A percentile compares a stretch with the other conserved stretches of the same genome.
Conservation (phyloP, 2,797 vertebrate species). For the Melanotaenia nigrans region DNA sequence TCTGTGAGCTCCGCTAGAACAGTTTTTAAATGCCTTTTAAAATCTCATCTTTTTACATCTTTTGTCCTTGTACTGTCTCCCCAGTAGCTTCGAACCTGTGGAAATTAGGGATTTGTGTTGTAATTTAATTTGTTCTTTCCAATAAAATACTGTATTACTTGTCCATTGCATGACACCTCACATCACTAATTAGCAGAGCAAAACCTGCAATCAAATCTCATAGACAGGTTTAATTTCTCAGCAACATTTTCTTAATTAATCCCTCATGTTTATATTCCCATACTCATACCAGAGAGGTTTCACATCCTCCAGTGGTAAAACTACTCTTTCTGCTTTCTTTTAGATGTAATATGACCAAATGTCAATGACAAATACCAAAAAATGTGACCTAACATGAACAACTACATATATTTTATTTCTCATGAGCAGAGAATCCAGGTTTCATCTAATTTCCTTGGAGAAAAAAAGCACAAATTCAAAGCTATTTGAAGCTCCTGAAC, state of each 20-base stretch:
- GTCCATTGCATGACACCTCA: not conserved
- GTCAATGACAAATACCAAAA: not conserved
- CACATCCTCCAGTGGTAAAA: not conserved
- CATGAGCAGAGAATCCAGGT: not conserved
- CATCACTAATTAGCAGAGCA: not conserved
- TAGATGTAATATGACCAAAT: too few relatives aligned
- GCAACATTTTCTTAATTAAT: not conserved
- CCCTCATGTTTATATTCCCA: not conserved
- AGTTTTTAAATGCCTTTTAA: too few relatives aligned
- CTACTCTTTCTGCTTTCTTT: not conserved
- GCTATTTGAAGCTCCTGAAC: not conserved
- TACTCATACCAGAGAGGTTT: not conserved
- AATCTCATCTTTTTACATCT: too few relatives aligned
- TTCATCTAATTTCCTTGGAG: not conserved
- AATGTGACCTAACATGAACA: not conserved
- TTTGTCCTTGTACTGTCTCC: too few relatives aligned
- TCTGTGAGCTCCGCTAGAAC: too few relatives aligned
- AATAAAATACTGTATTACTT: not conserved
- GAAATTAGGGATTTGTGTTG: too few relatives aligned
- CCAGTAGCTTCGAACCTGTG: too few relatives aligned
- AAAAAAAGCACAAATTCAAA: not conserved
- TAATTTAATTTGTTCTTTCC: not conserved
- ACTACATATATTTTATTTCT: not conserved
- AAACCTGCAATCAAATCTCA: conserved; percentile 3
- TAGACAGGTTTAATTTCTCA: not conserved